A percentile compares a stretch with the other conserved stretches of the same genome.
Conservation (phyloP, 2,888 invertebrate genomes). For the Clitarchus hookeri region DNA sequence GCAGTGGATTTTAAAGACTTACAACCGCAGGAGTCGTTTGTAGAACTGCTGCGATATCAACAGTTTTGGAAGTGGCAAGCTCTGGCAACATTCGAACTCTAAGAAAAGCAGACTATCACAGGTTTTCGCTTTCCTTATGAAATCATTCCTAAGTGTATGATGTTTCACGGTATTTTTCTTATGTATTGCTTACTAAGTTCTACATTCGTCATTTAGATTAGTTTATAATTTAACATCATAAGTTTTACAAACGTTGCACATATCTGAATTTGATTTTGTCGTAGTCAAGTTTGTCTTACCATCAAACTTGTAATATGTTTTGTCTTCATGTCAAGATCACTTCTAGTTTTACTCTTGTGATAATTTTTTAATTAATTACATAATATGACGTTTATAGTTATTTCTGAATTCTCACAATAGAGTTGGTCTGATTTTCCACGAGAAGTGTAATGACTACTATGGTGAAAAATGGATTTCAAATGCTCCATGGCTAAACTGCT, state of each 20-base stretch:
- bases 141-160: constrained; percentile 5
- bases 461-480: too few species aligned
- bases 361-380: too few species aligned
- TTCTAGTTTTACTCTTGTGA: too few species aligned
- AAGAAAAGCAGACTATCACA: constrained; percentile 32
- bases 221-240: constrained; percentile 31
- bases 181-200: neutral
- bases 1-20: constrained; percentile 43
- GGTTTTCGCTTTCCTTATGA: constrained; percentile 32
- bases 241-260: constrained; percentile 39
- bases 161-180: constrained; percentile 33
- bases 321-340: too few species aligned
- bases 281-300: too few species aligned
- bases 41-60: constrained; percentile 40
- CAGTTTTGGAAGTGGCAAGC: constrained; percentile 43
- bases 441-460: too few species aligned
- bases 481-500: too few species aligned
- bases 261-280: too few species aligned
- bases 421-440: too few species aligned
- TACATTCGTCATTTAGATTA: constrained; percentile 36
- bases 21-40: constrained; percentile 42
- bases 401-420: too few species aligned
- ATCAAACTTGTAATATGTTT: too few species aligned
- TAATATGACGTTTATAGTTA: too few species aligned
- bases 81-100: constrained; percentile 44